These are phyloP conservation scores for Sardinella longiceps DNA, from an alignment of 2,797 vertebrate genomes.

Conservation along the genomic window DNA sequence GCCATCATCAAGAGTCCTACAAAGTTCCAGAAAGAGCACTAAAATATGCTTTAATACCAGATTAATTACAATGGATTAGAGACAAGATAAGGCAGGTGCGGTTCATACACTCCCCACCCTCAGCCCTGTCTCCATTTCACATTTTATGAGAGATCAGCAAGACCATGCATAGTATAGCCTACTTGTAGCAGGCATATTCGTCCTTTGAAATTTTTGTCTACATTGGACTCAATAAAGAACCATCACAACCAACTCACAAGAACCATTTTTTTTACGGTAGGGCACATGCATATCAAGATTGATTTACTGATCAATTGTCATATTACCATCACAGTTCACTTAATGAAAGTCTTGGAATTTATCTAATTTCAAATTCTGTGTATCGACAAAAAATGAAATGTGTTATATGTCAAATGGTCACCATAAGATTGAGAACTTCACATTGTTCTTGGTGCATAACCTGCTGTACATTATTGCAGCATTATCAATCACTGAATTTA, in stretches of 20 bases:
- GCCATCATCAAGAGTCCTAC: not conserved
- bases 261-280: too few species aligned
- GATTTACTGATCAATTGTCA: not conserved
- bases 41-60: not conserved
- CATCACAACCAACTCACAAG: not conserved
- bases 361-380: not conserved
- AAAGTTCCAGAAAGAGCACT: not conserved
- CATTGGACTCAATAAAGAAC: not conserved
- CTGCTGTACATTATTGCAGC: not conserved
- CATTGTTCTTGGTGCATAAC: not conserved
- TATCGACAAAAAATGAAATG: not conserved
- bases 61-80: not conserved
- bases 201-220: too few species aligned
- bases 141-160: too few species aligned
- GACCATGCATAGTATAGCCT: not conserved
- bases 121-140: not conserved
- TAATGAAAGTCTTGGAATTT: not conserved
- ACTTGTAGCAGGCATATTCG: not conserved
- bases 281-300: not conserved
- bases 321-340: not conserved
- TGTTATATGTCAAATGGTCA: too few species aligned
- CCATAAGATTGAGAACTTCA: not conserved
- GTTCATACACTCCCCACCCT: not conserved
- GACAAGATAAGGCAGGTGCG: not conserved
- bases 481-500: not conserved